A percentile compares a stretch with the other conserved stretches of the same genome.
Evolutionary conservation across 2,888 invertebrate genomes (phyloP).

Genomic region (Hylaea fasciaria): DNA sequence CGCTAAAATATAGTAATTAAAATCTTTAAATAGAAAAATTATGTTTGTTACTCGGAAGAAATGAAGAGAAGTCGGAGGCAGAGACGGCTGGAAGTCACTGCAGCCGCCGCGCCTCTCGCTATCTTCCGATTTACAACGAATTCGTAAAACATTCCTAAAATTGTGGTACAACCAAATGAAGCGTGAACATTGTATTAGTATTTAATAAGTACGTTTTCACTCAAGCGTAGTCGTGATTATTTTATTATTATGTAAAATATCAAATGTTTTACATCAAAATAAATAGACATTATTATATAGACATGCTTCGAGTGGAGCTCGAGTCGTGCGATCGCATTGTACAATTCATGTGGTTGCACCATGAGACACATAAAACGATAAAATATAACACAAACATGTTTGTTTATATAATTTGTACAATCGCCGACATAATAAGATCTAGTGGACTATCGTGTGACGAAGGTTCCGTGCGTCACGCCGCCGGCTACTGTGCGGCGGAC

Average conservation of each 20-base stretch:
- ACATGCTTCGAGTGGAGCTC: too few species aligned
- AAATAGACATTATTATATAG: too few species aligned
- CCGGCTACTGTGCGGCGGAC: slow-evolving; percentile 43
- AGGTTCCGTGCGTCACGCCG: slow-evolving; percentile 7
- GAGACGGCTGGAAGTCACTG: neutral
- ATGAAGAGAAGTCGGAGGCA: neutral
- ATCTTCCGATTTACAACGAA: slow-evolving; percentile 16
- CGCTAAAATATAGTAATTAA: slow-evolving; percentile 45
- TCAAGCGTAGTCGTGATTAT: too few species aligned
- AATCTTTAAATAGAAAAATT: slow-evolving; percentile 47
- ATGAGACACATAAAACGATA: slow-evolving; percentile 43
- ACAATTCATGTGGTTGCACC: slow-evolving; percentile 15
- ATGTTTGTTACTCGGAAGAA: slow-evolving; percentile 38
- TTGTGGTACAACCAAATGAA: neutral
- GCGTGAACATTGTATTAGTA: neutral
- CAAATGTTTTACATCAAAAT: too few species aligned
- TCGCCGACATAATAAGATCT: slow-evolving; percentile 47
- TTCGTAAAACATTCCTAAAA: slow-evolving; percentile 32
- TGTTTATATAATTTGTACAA: slow-evolving; percentile 59
- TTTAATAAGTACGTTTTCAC: too few species aligned
- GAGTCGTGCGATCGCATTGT: neutral
- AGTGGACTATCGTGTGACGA: slow-evolving; percentile 33
- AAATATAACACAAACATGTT: slow-evolving; percentile 50
- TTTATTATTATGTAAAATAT: too few species aligned
- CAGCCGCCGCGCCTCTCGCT: neutral